Evolutionary conservation across 2,888 invertebrate species (phyloP).

Genomic region (Eurytoma californica): DNA sequence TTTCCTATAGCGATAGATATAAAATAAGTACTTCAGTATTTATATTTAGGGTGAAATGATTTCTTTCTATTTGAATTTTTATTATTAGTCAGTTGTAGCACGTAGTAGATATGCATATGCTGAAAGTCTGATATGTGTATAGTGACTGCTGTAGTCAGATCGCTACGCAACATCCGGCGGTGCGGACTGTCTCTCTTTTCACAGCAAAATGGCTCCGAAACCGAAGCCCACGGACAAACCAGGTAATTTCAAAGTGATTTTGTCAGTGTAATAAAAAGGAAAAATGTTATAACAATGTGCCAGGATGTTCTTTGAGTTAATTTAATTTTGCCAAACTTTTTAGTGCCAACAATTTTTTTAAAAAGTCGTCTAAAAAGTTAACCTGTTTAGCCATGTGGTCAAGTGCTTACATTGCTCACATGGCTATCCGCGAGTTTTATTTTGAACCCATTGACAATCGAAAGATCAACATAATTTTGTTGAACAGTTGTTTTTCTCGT

Average conservation of each 20-base stretch:
- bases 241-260: constrained; percentile 77
- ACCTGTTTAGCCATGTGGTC: constrained; percentile 51
- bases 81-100: too few relatives aligned
- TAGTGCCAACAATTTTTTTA: background rate
- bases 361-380: background rate
- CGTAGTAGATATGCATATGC: too few relatives aligned
- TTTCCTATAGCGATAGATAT: too few relatives aligned
- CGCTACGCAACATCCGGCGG: constrained; percentile 17
- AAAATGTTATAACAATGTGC: constrained; percentile 1
- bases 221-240: constrained; percentile 87
- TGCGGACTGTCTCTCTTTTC: constrained; percentile 63
- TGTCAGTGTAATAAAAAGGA: constrained; percentile 1
- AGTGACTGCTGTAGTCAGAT: background rate
- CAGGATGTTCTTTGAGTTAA: background rate
- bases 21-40: too few relatives aligned
- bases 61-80: too few relatives aligned
- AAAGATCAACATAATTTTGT: background rate
- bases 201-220: constrained; percentile 89
- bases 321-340: background rate
- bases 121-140: too few relatives aligned
- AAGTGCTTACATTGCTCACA: constrained; percentile 41
- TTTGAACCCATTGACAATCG: background rate
- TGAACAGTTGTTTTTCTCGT: constrained; percentile 75
- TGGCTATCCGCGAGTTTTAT: background rate
- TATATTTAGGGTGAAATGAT: too few relatives aligned